phyloP scores from a whole-genome alignment of 2,113 vertebrate species.

The Myrmecophaga tridactyla region DNA sequence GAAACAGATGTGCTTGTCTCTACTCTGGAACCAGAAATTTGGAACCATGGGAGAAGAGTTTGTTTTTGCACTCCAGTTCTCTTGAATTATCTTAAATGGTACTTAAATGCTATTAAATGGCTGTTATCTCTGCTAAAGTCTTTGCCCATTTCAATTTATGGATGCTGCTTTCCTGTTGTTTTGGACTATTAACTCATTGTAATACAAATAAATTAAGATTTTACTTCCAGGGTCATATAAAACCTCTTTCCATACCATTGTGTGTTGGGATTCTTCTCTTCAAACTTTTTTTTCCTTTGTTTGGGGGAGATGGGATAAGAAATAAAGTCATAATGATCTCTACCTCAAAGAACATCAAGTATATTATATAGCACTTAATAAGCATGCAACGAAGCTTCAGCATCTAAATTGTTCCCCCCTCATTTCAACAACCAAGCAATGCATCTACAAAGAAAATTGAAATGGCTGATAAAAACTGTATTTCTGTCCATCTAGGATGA shows the following conservation, averaged over 20 bases:
- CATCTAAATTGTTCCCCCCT: neutral
- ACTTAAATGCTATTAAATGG: neutral
- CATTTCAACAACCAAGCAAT: neutral
- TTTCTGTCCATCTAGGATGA: neutral
- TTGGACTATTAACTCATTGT: neutral
- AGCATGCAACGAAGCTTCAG: neutral
- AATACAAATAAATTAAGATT: neutral
- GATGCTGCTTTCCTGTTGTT: neutral
- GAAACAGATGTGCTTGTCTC: constrained; percentile 41
- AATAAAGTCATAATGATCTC: constrained; percentile 22
- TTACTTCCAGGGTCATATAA: neutral
- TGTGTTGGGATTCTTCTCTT: neutral
- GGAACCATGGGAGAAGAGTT: neutral
- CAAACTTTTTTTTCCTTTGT: neutral
- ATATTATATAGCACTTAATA: neutral
- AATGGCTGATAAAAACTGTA: neutral
- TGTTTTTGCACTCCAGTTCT: neutral
- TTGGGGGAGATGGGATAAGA: neutral
- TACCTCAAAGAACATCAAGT: neutral
- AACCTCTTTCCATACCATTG: neutral
- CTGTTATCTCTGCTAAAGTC: neutral
- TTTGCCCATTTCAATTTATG: constrained; percentile 1
- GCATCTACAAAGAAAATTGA: neutral
- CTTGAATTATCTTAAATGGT: constrained; percentile 17
- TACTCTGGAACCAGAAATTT: neutral